These are phyloP conservation scores for Pipistrellus nathusii DNA, from an alignment of 2,797 vertebrate species.

Conservation along the genomic window DNA sequence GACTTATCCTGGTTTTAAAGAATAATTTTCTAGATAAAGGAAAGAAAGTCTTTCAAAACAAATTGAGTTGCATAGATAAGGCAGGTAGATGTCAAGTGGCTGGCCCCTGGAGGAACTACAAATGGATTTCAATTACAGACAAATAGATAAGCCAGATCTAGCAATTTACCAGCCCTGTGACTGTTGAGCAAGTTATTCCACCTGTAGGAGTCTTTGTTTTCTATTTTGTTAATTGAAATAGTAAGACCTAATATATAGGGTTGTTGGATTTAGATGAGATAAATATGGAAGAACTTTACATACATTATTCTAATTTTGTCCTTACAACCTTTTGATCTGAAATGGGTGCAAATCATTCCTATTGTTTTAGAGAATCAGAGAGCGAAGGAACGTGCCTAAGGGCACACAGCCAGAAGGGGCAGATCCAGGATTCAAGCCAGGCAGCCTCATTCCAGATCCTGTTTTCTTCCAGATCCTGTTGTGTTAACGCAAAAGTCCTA, in stretches of 20 bases:
- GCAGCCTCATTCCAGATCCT: background rate
- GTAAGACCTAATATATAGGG: background rate
- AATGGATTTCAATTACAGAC: background rate
- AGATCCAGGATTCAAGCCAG: background rate
- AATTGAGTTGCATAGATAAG: too few species aligned
- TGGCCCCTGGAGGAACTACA: too few species aligned
- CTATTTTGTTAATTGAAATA: background rate
- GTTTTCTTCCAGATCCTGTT: background rate
- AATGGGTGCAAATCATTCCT: background rate
- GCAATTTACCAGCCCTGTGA: background rate
- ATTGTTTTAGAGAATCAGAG: background rate
- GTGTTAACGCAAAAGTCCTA: background rate
- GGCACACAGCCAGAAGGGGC: background rate
- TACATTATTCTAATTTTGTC: background rate
- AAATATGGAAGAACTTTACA: background rate
- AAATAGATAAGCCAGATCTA: fast-evolving
- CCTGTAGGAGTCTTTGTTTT: background rate
- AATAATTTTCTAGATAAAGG: background rate
- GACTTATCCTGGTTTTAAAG: background rate
- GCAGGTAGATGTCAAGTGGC: background rate
- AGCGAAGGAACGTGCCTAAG: background rate
- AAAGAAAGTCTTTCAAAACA: background rate
- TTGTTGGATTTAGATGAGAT: background rate
- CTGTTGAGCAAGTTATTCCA: background rate
- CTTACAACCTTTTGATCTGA: background rate